phyloP scores from a whole-genome alignment of 2,797 vertebrate genomes.

The Gallinago stenura region DNA sequence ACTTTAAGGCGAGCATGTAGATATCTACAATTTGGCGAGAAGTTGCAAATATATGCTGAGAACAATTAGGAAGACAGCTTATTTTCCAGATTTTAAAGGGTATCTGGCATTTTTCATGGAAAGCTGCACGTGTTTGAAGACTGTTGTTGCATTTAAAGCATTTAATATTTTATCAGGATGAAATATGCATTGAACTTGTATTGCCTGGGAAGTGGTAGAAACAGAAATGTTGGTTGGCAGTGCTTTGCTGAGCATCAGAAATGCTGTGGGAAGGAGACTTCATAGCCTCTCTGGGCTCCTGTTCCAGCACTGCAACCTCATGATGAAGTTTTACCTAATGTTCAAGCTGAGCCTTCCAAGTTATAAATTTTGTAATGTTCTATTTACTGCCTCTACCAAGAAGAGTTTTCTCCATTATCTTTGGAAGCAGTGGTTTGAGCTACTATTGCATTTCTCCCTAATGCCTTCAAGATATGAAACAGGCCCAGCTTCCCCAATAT shows the following conservation, averaged over 20 bases:
- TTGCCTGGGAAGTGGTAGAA: not conserved
- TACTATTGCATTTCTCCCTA: accelerated
- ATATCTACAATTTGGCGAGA: not conserved
- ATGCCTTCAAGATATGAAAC: not conserved
- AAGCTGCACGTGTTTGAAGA: not conserved
- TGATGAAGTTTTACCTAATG: not conserved
- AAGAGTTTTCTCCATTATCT: not conserved
- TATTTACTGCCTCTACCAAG: not conserved
- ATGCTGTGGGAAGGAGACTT: not conserved
- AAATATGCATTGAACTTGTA: not conserved
- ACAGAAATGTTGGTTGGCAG: not conserved
- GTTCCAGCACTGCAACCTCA: not conserved
- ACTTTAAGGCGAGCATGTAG: not conserved
- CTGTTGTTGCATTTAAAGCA: not conserved
- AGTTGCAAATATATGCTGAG: not conserved
- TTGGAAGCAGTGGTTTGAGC: not conserved
- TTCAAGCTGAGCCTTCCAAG: not conserved
- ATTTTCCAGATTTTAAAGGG: not conserved
- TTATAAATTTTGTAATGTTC: not conserved
- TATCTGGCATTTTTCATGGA: not conserved
- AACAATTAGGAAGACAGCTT: not conserved
- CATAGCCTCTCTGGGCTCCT: not conserved
- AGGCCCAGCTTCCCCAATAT: not conserved
- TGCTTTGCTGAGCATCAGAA: not conserved
- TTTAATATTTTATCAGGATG: not conserved